Base-by-base conservation (phyloP, 2,797 vertebrate genomes). In the Notolepis coatsorum region DNA sequence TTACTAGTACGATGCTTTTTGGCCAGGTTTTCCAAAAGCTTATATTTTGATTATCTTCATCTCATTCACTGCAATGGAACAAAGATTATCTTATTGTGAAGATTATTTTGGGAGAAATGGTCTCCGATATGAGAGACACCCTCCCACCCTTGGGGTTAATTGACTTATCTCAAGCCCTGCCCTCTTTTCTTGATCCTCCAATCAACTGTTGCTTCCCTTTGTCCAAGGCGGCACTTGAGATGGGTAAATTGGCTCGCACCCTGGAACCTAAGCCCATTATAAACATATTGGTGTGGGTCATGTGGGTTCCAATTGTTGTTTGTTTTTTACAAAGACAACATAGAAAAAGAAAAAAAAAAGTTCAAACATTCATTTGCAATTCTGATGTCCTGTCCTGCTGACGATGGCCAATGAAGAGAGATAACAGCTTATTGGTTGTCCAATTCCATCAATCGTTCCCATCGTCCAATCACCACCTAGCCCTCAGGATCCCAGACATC, bases 401-500 rank as follows among this genome's bases (percentile, higher is more conserved):
- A 3, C 53, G 17, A 42, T 8, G 41, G 4, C n/a, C 43, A 51
- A 8, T 20, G 18, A n/a, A 10, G 10, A 17, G 30, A 12, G 48
- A n/a, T n/a, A 61, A 8, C 31, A 7, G 21, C 23, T 6, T 13
- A 2, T 28, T 49, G 56, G 47, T 28, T 9, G 56, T 41, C 13
- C 3, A 0, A 10, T 21, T 7, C 5, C 4, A 50, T 9, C 27
- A 12, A n/a, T n/a, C n/a, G n/a, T n/a, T 75, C 61, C 64, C 54
- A 8, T 13, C 9, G 17, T 20, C 18, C 2, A 7, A 50, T 90
- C 82, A 99, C 97, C 98, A 99, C 67, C 97, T 95, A 2, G 96
- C 95, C 54, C 97, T 92, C 79, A 94, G 92, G 61, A 99, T 80
- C 4, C 98, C 97, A 4, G 94, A 97, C 91, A 99, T 92, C 67